These are phyloP conservation scores for Xiphophorus couchianus DNA, from an alignment of 2,113 vertebrate species.

Conservation along the genomic window DNA sequence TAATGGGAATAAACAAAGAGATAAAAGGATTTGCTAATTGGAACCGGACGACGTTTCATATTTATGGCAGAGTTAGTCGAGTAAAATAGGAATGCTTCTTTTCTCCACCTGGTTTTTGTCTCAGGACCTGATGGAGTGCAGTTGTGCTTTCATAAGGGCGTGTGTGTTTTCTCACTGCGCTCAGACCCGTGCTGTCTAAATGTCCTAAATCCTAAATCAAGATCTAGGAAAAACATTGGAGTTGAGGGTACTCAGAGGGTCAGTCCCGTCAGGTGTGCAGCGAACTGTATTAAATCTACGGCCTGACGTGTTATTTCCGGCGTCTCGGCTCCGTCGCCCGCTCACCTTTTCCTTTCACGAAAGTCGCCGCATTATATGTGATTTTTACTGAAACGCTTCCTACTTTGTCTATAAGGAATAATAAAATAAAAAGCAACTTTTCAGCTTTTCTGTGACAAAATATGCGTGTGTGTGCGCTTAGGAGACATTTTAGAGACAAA, in stretches of 20 bases:
- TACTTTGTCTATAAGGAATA: slow-evolving; percentile 30
- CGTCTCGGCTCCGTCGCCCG: background rate
- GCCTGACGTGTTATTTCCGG: background rate
- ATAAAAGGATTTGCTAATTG: slow-evolving; percentile 30
- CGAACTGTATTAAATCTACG: background rate
- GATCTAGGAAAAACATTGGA: background rate
- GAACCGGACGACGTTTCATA: slow-evolving; percentile 18
- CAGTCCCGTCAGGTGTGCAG: background rate
- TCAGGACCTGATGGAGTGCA: slow-evolving; percentile 33
- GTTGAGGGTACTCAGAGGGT: background rate
- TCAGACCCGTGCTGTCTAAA: background rate
- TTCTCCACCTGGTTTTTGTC: slow-evolving; percentile 55
- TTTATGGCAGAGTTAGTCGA: slow-evolving; percentile 6
- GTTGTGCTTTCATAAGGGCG: slow-evolving; percentile 12
- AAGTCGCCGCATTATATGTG: background rate
- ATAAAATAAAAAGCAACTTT: slow-evolving; percentile 10
- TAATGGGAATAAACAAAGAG: slow-evolving; percentile 36
- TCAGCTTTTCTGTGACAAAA: background rate
- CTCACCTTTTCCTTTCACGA: background rate
- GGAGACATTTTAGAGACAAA: slow-evolving; percentile 12
- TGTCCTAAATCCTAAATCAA: background rate
- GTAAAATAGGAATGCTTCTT: slow-evolving; percentile 5
- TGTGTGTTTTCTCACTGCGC: background rate
- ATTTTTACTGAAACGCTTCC: background rate
- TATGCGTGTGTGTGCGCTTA: slow-evolving; percentile 11